Evolutionary conservation across 1,140 invertebrate species (phyloP).

Genomic region (Zeugodacus cucurbitae): DNA sequence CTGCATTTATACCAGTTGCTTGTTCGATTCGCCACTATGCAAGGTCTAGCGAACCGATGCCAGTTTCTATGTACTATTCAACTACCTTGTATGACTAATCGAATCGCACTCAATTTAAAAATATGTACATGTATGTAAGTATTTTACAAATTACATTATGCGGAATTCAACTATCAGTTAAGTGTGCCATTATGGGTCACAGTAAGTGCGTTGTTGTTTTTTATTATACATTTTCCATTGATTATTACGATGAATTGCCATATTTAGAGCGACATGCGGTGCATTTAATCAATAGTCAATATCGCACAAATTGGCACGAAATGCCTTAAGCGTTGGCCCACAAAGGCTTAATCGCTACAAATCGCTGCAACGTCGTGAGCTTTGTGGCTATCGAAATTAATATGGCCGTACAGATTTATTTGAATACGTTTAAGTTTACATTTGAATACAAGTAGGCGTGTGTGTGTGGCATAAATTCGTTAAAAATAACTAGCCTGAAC

Average conservation of each 20-base stretch:
- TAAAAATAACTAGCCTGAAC: not conserved
- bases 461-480: not conserved
- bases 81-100: too few species aligned
- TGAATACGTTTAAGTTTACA: not conserved
- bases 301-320: not conserved
- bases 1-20: too few species aligned
- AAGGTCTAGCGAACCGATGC: too few species aligned
- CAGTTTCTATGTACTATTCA: too few species aligned
- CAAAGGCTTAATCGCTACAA: not conserved
- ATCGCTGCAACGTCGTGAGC: not conserved
- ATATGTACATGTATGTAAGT: too few species aligned
- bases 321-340: not conserved
- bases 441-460: not conserved
- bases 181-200: not conserved
- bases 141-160: too few species aligned
- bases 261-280: not conserved
- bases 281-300: slow-evolving; percentile 1
- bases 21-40: too few species aligned
- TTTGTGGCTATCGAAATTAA: not conserved
- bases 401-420: not conserved
- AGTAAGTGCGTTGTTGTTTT: not conserved
- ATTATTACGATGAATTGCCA: not conserved
- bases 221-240: not conserved
- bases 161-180: not conserved
- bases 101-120: too few species aligned